phyloP scores from a whole-genome alignment of 2,797 vertebrate species.

The Gallirallus australis region DNA sequence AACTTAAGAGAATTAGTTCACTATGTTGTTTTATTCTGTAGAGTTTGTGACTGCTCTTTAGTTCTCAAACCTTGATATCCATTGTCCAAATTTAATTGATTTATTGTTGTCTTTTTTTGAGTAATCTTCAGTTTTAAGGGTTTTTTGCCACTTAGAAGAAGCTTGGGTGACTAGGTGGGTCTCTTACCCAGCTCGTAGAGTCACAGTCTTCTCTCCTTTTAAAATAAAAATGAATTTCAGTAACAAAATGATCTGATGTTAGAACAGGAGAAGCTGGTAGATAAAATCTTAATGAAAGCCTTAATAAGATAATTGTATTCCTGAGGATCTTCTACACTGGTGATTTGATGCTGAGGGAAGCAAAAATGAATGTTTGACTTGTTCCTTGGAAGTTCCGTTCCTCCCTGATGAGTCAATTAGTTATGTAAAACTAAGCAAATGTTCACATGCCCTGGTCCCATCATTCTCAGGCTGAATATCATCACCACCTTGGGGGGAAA shows the following conservation, averaged over 20 bases:
- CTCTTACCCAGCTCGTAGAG: conserved; percentile 42
- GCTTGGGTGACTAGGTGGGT: conserved; percentile 26
- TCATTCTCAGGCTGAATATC: neutral
- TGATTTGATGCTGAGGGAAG: neutral
- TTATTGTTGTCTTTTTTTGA: conserved; percentile 18
- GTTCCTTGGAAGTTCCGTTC: neutral
- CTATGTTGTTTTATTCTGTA: neutral
- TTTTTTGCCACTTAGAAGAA: conserved; percentile 49
- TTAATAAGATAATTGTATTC: conserved; percentile 43
- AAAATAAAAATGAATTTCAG: conserved; percentile 67
- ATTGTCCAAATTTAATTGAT: neutral
- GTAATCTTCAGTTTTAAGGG: conserved; percentile 39
- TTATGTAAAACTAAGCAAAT: neutral
- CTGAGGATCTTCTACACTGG: neutral
- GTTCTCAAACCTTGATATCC: neutral
- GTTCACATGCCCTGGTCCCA: neutral
- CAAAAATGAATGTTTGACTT: neutral
- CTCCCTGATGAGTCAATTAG: neutral
- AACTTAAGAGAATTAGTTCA: neutral
- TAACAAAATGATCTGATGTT: conserved; percentile 59
- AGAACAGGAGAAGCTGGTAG: conserved; percentile 37
- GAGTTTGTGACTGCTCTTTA: conserved; percentile 3
- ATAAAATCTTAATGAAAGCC: conserved; percentile 57
- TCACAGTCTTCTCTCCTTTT: conserved; percentile 55
- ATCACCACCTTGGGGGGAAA: neutral